Base-by-base conservation (phyloP, 2,113 vertebrate genomes). In the Mormoops blainvillei region DNA sequence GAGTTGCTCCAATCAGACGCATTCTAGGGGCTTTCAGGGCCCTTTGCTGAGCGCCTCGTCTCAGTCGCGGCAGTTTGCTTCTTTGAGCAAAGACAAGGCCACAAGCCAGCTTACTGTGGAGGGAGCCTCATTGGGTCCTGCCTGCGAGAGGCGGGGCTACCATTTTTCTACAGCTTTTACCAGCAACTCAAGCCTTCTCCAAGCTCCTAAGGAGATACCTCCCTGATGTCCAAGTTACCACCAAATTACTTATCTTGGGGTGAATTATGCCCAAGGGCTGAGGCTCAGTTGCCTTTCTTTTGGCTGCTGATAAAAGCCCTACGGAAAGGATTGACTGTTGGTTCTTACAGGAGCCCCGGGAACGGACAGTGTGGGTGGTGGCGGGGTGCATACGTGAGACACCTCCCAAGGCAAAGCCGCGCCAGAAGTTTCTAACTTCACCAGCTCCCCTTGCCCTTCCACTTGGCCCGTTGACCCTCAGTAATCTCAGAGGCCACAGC, bases 381-480 rank as follows among this genome's bases (percentile, higher is more conserved):
- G 24, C 16, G 12, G 4, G 12, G 18, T 36, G 1, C 45, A 1
- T 38, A n/a, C 2, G 24, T 13, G 36, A 22, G 2, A 0, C 22
- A 22, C 3, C 4, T 33, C 20, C 4, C 12, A 18, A 77, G 50
- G 45, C 56, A 52, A 41, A 50, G 38, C 14, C 16, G 10, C 3
- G 4, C 58, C 71, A 10, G 15, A 15, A 36, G 19, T 33, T n/a
- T 41, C 63, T 41, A 10, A 9, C 36, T 70, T 80, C 48, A 15
- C 19, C 50, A 28, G 12, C 12, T 91, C 28, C 67, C 73, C 56
- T 63, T 50, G 22, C 14, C 43, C 19, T 50, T 76, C n/a, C 11
- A 2, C 43, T 65, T n/a, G n/a, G 20, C 70, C 65, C 67, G 9
- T 33, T 41, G 28, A 19, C 28, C 24, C 70, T 61, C 50, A 65